These are phyloP conservation scores for Brachyhypopomus occidentalis DNA, from an alignment of 2,113 vertebrate species.

Conservation along the genomic window DNA sequence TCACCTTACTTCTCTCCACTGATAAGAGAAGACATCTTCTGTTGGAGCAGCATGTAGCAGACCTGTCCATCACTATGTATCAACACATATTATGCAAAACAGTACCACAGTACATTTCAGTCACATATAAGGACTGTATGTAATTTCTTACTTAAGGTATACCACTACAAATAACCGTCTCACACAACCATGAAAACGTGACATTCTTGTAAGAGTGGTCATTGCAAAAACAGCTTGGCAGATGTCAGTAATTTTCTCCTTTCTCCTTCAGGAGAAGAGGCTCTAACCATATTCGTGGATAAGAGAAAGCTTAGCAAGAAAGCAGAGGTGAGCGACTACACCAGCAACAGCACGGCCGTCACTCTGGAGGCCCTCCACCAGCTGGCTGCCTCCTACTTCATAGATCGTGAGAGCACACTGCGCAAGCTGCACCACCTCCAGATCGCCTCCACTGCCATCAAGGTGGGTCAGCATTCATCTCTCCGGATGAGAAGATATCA, in stretches of 20 bases:
- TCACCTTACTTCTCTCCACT: neutral
- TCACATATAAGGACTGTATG: too few relatives aligned
- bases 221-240: neutral
- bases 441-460: conserved; percentile 81
- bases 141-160: neutral
- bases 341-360: conserved; percentile 74
- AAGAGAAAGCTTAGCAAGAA: conserved; percentile 92
- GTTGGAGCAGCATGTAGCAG: too few relatives aligned
- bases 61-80: too few relatives aligned
- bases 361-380: conserved; percentile 81
- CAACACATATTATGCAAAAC: too few relatives aligned
- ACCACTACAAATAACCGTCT: neutral
- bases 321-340: conserved; percentile 80
- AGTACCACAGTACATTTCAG: too few relatives aligned
- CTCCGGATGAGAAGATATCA: conserved; percentile 1
- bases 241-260: neutral
- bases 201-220: neutral
- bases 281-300: conserved; percentile 97
- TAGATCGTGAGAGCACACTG: conserved; percentile 80
- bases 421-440: conserved; percentile 82
- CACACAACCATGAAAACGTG: neutral
- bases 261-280: conserved; percentile 86
- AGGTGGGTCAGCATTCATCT: conserved; percentile 71
- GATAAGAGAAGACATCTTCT: neutral
- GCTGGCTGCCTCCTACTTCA: conserved; percentile 83